Evolutionary conservation across 2,888 invertebrate genomes (phyloP), one percentile per base, ranked within the genome.

Genomic region (Dynastes grantii): DNA sequence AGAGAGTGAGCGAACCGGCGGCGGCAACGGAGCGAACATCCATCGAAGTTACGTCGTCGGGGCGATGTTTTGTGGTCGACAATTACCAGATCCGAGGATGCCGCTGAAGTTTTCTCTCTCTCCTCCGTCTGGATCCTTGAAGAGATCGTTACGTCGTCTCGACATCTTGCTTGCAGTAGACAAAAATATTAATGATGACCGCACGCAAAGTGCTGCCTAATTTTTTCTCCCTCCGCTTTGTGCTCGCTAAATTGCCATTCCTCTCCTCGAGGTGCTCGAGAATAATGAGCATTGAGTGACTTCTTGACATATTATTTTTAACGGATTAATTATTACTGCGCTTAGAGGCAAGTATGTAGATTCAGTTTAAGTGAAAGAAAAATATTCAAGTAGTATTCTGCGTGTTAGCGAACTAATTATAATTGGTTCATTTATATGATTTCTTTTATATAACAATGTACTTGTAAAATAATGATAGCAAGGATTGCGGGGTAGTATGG

Each of bases 131-230:
- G 61, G 16, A 11, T 40, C 13, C 27, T 58, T 27, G 37, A 73
- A 73, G 73, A 73, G 40, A 61, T 73, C 73, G 61, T 73, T 61
- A 73, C 61, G 73, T 61, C 58, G 37, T 73, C 58, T 73, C 61
- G 16, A 37, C 61, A 53, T 73, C 61, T 73, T 40, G 45, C 73
- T 73, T 37, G 73, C 58, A 13, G 73, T 61, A 40, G 61, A 37
- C 45, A 27, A 61, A 73, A 45, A 61, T 61, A 73, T 73, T 73
- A 73, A 73, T 73, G 61, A 73, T 73, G 61, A 61, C 73, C 73
- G 61, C 45, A 61, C 61, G 45, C 40, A 73, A 40, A 58, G 58
- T 73, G 55, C 40, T 13, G 27, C 13, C 55, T 55, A 55, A 55
- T 49, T 68, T 49, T 68, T 68, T 68, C 45, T 27, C 4, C 22